Conservation (phyloP, 2,797 vertebrate genomes). For the Coendou prehensilis region DNA sequence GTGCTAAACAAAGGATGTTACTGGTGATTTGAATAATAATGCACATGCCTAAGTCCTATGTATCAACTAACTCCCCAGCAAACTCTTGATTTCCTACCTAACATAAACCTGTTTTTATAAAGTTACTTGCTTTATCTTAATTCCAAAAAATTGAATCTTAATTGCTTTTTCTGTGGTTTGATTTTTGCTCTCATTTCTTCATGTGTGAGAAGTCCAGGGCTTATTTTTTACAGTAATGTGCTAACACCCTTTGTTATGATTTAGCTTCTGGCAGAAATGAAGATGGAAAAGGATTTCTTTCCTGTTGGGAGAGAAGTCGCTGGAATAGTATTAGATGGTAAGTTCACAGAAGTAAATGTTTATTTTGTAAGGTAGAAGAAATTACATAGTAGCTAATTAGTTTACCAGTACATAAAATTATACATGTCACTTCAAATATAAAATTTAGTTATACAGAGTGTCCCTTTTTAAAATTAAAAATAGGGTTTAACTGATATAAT, state of each 20-base stretch:
- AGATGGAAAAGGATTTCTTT: constrained; percentile 91
- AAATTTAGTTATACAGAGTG: constrained; percentile 11
- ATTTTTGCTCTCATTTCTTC: constrained; percentile 27
- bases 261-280: constrained; percentile 93
- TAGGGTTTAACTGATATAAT: constrained; percentile 29
- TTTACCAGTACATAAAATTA: constrained; percentile 9
- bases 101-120: neutral
- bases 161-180: constrained; percentile 45
- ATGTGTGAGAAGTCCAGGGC: neutral
- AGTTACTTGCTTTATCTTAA: constrained; percentile 32
- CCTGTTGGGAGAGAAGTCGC: constrained; percentile 96
- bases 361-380: constrained; percentile 19
- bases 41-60: neutral
- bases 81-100: neutral
- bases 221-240: constrained; percentile 36
- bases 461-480: constrained; percentile 6
- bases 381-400: constrained; percentile 25
- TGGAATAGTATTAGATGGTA: constrained; percentile 95
- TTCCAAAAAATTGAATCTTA: neutral
- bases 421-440: neutral
- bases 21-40: neutral
- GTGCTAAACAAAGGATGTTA: neutral
- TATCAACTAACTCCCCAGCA: neutral
- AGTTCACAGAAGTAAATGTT: constrained; percentile 67
- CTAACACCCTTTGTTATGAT: constrained; percentile 73